Conservation (phyloP, 2,113 vertebrate genomes). For the human (Homo sapiens) region GRCh38 chr9:111111001-111111500, state of each 20-base stretch:
- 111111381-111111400: neutral
- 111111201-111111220: neutral
- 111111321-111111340: neutral
- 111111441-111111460: neutral
- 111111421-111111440: neutral
- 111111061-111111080: neutral
- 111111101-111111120: neutral
- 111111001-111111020: neutral
- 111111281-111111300: neutral
- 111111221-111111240: neutral
- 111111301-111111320: neutral
- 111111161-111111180: neutral
- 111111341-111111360: neutral
- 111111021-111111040: neutral
- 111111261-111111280: neutral
- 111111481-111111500: neutral
- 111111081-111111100: neutral
- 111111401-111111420: neutral
- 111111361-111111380: neutral
- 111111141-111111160: neutral
- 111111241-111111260: neutral
- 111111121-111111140: neutral
- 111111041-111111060: neutral
- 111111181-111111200: neutral
- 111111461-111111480: neutral